Conservation (phyloP, 2,113 vertebrate genomes). For the Ramphastos sulfuratus region DNA sequence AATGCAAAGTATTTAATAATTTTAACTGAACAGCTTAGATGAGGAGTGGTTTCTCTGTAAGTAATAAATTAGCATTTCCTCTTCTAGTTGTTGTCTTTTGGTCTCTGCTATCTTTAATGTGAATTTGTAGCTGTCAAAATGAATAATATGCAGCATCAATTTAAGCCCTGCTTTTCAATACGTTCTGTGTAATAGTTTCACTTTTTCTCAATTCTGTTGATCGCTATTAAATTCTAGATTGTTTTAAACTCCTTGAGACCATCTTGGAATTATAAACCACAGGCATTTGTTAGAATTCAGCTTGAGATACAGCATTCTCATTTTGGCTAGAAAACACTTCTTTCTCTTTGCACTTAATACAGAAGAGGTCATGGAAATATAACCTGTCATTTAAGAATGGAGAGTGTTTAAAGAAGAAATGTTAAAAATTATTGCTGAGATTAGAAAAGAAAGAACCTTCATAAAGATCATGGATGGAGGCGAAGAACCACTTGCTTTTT, state of each 20-base stretch:
- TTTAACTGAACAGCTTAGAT: conserved; percentile 65
- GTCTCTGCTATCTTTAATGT: conserved; percentile 76
- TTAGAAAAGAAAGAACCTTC: neutral
- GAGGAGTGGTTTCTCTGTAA: conserved; percentile 72
- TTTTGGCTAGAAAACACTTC: conserved; percentile 31
- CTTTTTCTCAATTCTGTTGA: conserved; percentile 80
- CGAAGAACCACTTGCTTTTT: conserved; percentile 25
- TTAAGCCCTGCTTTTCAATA: conserved; percentile 76
- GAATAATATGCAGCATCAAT: conserved; percentile 80
- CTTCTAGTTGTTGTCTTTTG: conserved; percentile 64
- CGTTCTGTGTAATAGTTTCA: conserved; percentile 76
- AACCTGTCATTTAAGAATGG: conserved; percentile 33
- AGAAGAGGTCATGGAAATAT: conserved; percentile 31
- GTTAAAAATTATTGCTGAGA: neutral
- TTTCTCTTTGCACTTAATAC: conserved; percentile 14
- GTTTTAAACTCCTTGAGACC: conserved; percentile 78
- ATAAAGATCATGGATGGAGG: neutral
- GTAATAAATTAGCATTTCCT: conserved; percentile 77
- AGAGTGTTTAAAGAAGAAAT: conserved; percentile 32
- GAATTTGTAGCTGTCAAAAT: conserved; percentile 83
- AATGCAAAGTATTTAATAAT: conserved; percentile 66
- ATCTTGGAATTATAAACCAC: conserved; percentile 75
- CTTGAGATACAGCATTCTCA: conserved; percentile 56
- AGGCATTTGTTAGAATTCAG: conserved; percentile 74
- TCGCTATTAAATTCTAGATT: conserved; percentile 78